A percentile compares a stretch with the other conserved stretches of the same genome.
Evolutionary conservation across 2,113 vertebrate genomes (phyloP).

Genomic region (Hystrix brachyura): DNA sequence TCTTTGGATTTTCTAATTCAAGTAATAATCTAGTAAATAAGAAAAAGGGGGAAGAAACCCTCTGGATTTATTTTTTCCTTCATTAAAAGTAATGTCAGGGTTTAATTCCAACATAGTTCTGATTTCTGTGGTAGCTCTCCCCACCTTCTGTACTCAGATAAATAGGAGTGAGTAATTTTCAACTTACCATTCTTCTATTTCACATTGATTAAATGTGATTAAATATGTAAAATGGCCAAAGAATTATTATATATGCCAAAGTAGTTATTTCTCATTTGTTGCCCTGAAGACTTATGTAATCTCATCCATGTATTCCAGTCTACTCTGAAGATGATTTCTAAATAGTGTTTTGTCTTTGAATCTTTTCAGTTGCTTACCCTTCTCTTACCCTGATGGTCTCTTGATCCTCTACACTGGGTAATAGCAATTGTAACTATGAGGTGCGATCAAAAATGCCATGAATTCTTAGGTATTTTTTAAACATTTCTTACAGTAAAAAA

Average conservation of each 20-base stretch:
- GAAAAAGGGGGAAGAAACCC: background rate
- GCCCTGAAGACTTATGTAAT: background rate
- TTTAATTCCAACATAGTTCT: background rate
- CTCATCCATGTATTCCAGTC: background rate
- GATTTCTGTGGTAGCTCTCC: background rate
- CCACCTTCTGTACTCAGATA: background rate
- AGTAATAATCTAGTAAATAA: conserved; percentile 1
- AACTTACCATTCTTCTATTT: background rate
- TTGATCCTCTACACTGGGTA: background rate
- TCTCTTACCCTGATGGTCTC: background rate
- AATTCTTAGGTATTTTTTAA: background rate
- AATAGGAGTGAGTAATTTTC: background rate
- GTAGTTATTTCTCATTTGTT: background rate
- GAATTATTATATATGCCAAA: background rate
- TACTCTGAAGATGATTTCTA: background rate
- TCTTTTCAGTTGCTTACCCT: background rate
- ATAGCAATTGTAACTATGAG: background rate
- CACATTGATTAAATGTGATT: background rate
- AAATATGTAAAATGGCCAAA: background rate
- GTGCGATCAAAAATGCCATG: background rate
- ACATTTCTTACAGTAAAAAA: background rate
- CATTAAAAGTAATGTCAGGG: conserved; percentile 21
- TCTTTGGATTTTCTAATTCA: conserved; percentile 48
- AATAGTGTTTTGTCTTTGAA: background rate
- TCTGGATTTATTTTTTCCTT: conserved; percentile 32